Evolutionary conservation across 2,113 vertebrate species (phyloP).

Genomic region (Eleginops maclovinus): DNA sequence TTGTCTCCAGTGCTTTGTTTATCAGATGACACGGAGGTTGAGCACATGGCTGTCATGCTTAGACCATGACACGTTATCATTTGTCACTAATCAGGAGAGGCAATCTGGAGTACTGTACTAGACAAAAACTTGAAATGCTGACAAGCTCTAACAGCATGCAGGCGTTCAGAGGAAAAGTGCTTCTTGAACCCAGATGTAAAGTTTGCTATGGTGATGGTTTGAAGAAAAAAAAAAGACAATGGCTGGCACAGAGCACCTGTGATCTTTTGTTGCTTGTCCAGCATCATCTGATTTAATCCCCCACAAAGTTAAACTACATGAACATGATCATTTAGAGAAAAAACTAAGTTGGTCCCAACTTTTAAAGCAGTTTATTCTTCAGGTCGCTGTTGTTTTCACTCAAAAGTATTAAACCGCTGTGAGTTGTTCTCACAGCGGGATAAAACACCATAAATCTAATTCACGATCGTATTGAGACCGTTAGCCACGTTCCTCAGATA

Average conservation of each 20-base stretch:
- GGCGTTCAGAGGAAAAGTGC: constrained; percentile 29
- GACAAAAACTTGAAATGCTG: constrained; percentile 69
- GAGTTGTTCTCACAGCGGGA: constrained; percentile 14
- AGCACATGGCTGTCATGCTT: constrained; percentile 12
- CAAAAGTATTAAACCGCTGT: constrained; percentile 33
- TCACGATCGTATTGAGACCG: constrained; percentile 29
- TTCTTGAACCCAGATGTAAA: constrained; percentile 33
- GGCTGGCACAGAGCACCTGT: too few relatives aligned
- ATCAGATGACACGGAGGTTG: constrained; percentile 44
- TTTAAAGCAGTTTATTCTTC: constrained; percentile 11
- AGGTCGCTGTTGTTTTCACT: constrained; percentile 4
- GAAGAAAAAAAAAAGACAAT: too few relatives aligned
- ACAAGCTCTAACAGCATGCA: constrained; percentile 56
- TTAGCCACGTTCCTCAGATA: constrained; percentile 7
- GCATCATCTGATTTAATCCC: not conserved
- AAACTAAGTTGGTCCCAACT: not conserved
- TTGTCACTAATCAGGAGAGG: constrained; percentile 45
- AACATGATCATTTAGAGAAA: not conserved
- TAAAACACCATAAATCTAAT: constrained; percentile 41
- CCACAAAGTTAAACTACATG: not conserved
- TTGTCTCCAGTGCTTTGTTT: constrained; percentile 53
- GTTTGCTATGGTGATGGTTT: constrained; percentile 9
- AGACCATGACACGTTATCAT: constrained; percentile 12
- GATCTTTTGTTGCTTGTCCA: not conserved
- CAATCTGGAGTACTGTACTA: constrained; percentile 61